Conservation (phyloP, 2,888 invertebrate genomes). For the Brachyptera putata region DNA sequence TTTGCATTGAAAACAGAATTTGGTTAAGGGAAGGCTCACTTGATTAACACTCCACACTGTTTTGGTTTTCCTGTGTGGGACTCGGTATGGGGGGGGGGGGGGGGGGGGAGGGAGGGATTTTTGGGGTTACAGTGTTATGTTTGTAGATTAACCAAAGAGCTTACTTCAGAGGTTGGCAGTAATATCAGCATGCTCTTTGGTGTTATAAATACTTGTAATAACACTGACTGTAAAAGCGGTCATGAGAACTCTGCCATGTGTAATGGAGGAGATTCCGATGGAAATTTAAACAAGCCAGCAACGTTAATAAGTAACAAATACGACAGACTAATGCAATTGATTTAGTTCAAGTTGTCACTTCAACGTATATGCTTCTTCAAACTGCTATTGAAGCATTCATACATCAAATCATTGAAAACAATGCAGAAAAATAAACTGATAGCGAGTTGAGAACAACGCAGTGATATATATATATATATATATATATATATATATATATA, state of each 20-base stretch:
- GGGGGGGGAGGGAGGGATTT: too few relatives aligned
- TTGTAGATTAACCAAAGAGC: slow-evolving; percentile 1
- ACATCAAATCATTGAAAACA: too few relatives aligned
- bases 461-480: too few relatives aligned
- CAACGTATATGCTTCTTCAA: too few relatives aligned
- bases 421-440: too few relatives aligned
- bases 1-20: slow-evolving; percentile 30
- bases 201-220: neutral
- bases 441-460: too few relatives aligned
- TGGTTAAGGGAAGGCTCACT: slow-evolving; percentile 27
- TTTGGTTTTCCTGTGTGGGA: slow-evolving; percentile 12
- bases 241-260: slow-evolving; percentile 8
- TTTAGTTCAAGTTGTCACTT: too few relatives aligned
- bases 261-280: neutral
- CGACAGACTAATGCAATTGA: neutral
- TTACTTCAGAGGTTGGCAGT: neutral
- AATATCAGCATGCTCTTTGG: too few relatives aligned
- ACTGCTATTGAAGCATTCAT: too few relatives aligned
- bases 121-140: slow-evolving; percentile 17
- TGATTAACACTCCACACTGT: slow-evolving; percentile 23
- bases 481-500: too few relatives aligned
- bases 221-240: neutral
- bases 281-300: slow-evolving; percentile 1
- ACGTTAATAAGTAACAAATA: slow-evolving; percentile 14
- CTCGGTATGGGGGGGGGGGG: neutral